Conservation (phyloP, 2,113 vertebrate species). For the mouse (Mus musculus) region GRCm39 chr11:24528001-24528500, state of each 20-base stretch:
- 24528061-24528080: background rate
- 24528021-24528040: background rate
- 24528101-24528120: background rate
- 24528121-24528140: background rate
- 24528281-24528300: background rate
- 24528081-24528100: background rate
- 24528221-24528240: background rate
- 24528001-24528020: slow-evolving; percentile 26
- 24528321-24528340: background rate
- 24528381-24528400: background rate
- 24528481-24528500: background rate
- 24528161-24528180: background rate
- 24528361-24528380: slow-evolving; percentile 13
- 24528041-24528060: background rate
- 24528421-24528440: background rate
- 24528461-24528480: background rate
- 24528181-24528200: background rate
- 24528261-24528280: slow-evolving; percentile 7
- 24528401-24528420: background rate
- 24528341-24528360: background rate
- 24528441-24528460: background rate
- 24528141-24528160: background rate
- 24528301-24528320: background rate
- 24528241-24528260: background rate
- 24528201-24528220: background rate